Evolutionary conservation across 2,113 vertebrate genomes (phyloP).

Genomic region (Ciconia stormi): DNA sequence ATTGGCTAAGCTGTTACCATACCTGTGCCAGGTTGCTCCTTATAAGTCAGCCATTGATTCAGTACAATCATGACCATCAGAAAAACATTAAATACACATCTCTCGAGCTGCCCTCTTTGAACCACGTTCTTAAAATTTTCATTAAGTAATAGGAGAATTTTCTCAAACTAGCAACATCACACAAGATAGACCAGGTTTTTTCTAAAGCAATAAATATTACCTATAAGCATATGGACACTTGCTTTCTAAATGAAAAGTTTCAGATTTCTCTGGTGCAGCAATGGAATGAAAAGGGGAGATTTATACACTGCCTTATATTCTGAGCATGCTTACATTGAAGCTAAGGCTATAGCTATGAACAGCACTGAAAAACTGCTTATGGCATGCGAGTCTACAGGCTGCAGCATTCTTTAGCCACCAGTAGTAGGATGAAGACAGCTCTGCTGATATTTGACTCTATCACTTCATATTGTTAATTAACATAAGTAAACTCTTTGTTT

Average conservation of each 20-base stretch:
- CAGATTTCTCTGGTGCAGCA: neutral
- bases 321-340: neutral
- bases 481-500: neutral
- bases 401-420: neutral
- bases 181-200: neutral
- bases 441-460: neutral
- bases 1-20: neutral
- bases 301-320: neutral
- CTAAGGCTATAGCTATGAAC: neutral
- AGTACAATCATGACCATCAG: neutral
- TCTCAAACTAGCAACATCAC: neutral
- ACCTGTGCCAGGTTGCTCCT: neutral
- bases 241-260: neutral
- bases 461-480: neutral
- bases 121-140: neutral
- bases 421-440: neutral
- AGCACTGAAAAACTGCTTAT: neutral
- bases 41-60: neutral
- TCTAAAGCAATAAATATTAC: neutral
- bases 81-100: neutral
- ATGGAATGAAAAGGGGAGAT: neutral
- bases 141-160: neutral
- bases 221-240: rapidly evolving
- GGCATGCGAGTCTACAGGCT: neutral
- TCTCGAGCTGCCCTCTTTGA: neutral